These are phyloP conservation scores for Cataglyphis rosenhaueri DNA, from an alignment of 2,888 invertebrate genomes.

Conservation along the genomic window DNA sequence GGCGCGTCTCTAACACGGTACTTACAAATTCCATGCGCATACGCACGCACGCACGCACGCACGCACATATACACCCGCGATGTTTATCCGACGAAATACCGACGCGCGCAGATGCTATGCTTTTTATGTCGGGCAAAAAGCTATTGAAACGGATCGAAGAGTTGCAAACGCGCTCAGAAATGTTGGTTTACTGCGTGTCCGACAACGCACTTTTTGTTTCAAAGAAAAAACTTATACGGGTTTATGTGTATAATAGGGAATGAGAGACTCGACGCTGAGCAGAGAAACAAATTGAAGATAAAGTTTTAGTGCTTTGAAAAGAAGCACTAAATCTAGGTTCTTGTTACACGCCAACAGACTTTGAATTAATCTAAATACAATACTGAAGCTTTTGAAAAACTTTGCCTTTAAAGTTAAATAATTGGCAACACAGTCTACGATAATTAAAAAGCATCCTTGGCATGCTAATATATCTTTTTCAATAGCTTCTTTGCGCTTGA, in stretches of 20 bases:
- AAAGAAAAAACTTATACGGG: slow-evolving; percentile 10
- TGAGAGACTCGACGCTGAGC: neutral
- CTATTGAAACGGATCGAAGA: slow-evolving; percentile 49
- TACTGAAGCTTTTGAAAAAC: neutral
- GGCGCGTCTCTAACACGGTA: slow-evolving; percentile 41
- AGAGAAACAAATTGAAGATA: slow-evolving; percentile 23
- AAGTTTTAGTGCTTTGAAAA: neutral
- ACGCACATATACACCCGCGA: slow-evolving; percentile 13
- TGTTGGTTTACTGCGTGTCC: slow-evolving; percentile 22
- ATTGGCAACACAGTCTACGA: neutral
- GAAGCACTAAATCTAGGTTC: slow-evolving; percentile 1
- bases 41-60: slow-evolving; percentile 3
- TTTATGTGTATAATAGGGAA: slow-evolving; percentile 26
- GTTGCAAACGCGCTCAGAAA: slow-evolving; percentile 34
- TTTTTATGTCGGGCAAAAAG: slow-evolving; percentile 41
- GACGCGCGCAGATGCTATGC: slow-evolving; percentile 31
- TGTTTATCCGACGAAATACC: slow-evolving; percentile 32
- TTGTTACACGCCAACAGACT: neutral
- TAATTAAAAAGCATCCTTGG: neutral
- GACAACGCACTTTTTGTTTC: slow-evolving; percentile 36
- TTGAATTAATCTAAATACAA: neutral
- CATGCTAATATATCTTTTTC: neutral
- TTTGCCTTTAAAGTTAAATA: slow-evolving; percentile 6
- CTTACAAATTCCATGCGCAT: slow-evolving; percentile 42
- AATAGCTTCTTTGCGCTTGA: neutral